These are phyloP conservation scores for Cliona cf. orientalis DNA, from an alignment of 37 sponge, comb jelly and placozoan genomes.

Conservation along the genomic window DNA sequence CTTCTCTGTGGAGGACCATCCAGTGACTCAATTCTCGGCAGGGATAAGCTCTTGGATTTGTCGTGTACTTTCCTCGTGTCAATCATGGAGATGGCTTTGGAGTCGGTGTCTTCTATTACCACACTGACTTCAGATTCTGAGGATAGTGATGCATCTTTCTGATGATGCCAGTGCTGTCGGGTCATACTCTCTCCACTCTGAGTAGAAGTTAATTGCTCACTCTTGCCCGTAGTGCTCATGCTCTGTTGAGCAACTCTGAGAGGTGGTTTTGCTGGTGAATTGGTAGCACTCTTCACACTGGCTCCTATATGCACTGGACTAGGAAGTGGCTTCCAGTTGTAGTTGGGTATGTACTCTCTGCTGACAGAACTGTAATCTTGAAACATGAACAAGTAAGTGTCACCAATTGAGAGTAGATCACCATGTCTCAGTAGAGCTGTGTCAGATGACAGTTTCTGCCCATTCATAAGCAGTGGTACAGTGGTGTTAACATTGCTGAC, in stretches of 20 bases:
- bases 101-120: too few relatives aligned
- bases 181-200: not conserved
- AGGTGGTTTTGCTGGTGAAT: too few relatives aligned
- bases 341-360: not conserved
- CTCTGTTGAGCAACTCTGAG: too few relatives aligned
- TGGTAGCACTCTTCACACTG: not conserved
- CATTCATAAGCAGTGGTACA: constrained; percentile 22
- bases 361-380: constrained; percentile 34
- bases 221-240: too few relatives aligned
- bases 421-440: constrained; percentile 28
- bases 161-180: too few relatives aligned
- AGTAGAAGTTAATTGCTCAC: not conserved
- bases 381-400: constrained; percentile 60
- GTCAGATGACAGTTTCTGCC: constrained; percentile 16
- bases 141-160: too few relatives aligned
- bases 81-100: too few relatives aligned
- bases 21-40: too few relatives aligned
- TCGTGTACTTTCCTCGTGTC: too few relatives aligned
- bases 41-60: too few relatives aligned
- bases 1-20: too few relatives aligned
- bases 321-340: constrained; percentile 33
- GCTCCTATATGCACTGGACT: not conserved
- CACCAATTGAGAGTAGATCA: constrained; percentile 58
- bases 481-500: not conserved
- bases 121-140: too few relatives aligned